Evolutionary conservation across 2,888 invertebrate genomes (phyloP), one percentile per base, ranked within the genome.

Genomic region (Aplocera efformata): DNA sequence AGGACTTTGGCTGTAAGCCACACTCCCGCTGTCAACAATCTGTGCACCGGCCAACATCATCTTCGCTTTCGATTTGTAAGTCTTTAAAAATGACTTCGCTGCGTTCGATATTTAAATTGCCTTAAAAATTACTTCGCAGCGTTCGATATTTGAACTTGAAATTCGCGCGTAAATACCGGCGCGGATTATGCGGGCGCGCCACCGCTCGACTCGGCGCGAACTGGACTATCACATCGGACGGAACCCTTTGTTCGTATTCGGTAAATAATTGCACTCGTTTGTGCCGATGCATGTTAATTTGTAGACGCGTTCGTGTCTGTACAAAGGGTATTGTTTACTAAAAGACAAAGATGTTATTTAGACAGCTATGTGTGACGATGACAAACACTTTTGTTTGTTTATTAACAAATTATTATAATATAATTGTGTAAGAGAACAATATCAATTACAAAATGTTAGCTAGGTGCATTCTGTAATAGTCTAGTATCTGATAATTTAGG

Each of bases 11-110:
- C 59, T 42, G 57, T 63, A 82, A 20, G 71, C 57, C 32, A 81
- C 85, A 77, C 72, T 78, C 42, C 60, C 62, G 43, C 72, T 65
- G 45, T 82, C 75, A 55, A 83, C 75, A 39, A 88, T 82, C 58
- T 83, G 71, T 17, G 82, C 86, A 34, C 88, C 88, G 48, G 88
- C 86, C 57, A 88, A 80, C 78, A 88, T 83, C 83, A 84, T 86
- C 60, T 57, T 48, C 6, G 17, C 21, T 3, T 17, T 17, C 13
- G 13, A 17, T 17, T 3, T 3, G 13, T 3, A 17, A 17, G 3
- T 17, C 5, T 17, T 17, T 17, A 5, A 17, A 5, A 17, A 17
- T 17, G 2, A 17, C 13, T 17, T 5, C 13, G 5, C 13, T 3
- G 13, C 2, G 13, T 5, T 17, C 13, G 13, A 17, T 17, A 17